phyloP scores from a whole-genome alignment of 1,140 invertebrate species.

The Mizuhopecten yessoensis region DNA sequence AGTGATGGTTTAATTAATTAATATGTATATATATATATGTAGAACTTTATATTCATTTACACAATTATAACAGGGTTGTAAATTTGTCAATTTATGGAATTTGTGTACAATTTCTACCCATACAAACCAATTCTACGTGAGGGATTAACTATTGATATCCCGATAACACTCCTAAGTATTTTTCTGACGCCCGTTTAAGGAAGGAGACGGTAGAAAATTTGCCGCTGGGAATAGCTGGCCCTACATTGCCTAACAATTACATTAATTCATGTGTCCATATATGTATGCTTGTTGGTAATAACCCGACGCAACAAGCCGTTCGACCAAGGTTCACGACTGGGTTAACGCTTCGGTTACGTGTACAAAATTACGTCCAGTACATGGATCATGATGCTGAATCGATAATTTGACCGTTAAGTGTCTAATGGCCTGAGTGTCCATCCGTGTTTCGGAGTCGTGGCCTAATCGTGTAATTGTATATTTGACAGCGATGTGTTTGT shows the following conservation, averaged over 20 bases:
- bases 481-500: background rate
- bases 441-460: background rate
- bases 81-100: too few relatives aligned
- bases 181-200: conserved; percentile 38
- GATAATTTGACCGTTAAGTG: background rate
- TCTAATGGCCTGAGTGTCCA: conserved; percentile 15
- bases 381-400: conserved; percentile 6
- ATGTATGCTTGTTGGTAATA: conserved; percentile 15
- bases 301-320: background rate
- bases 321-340: background rate
- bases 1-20: too few relatives aligned
- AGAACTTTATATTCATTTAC: too few relatives aligned
- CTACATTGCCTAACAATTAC: conserved; percentile 33
- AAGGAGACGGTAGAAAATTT: background rate
- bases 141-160: background rate
- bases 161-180: background rate
- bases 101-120: background rate
- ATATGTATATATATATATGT: too few relatives aligned
- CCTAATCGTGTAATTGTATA: background rate
- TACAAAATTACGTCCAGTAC: conserved; percentile 15
- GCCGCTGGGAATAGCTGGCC: conserved; percentile 6
- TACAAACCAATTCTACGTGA: background rate
- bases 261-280: conserved; percentile 29
- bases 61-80: too few relatives aligned
- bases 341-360: conserved; percentile 1